Conservation (phyloP, 2,888 invertebrate genomes). For the Schizaphis graminum region DNA sequence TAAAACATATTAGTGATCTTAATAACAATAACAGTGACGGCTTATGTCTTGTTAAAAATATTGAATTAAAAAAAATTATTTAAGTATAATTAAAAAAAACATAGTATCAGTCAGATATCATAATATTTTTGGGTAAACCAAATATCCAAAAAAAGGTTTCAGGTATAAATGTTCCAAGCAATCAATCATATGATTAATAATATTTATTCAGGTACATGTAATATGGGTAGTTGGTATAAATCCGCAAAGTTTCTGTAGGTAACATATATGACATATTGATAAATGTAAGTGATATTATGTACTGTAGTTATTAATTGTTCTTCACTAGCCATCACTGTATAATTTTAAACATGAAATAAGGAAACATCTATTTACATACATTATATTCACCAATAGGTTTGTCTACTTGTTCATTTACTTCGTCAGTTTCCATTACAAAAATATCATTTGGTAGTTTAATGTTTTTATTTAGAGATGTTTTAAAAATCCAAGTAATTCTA, state of each 20-base stretch:
- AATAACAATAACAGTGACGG: background rate
- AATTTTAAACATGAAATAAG: background rate
- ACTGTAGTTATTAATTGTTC: background rate
- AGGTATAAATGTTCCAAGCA: background rate
- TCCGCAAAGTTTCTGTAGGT: background rate
- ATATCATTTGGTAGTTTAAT: slow-evolving; percentile 50
- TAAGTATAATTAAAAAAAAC: background rate
- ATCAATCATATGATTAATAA: background rate
- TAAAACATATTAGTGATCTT: background rate
- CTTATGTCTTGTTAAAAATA: background rate
- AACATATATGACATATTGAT: background rate
- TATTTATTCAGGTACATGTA: background rate
- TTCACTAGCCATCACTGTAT: background rate
- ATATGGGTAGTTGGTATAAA: background rate
- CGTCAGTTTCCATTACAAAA: slow-evolving; percentile 28
- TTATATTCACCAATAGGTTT: slow-evolving; percentile 48
- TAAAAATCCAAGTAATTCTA: slow-evolving; percentile 58
- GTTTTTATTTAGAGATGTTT: slow-evolving; percentile 43
- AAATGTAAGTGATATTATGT: background rate
- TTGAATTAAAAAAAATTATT: background rate
- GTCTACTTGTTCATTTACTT: slow-evolving; percentile 14
- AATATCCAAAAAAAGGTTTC: background rate
- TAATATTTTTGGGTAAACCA: background rate
- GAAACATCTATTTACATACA: slow-evolving; percentile 24
- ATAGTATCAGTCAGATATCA: background rate